Evolutionary conservation across 2,113 vertebrate genomes (phyloP).

Genomic region (Urocitellus parryii): DNA sequence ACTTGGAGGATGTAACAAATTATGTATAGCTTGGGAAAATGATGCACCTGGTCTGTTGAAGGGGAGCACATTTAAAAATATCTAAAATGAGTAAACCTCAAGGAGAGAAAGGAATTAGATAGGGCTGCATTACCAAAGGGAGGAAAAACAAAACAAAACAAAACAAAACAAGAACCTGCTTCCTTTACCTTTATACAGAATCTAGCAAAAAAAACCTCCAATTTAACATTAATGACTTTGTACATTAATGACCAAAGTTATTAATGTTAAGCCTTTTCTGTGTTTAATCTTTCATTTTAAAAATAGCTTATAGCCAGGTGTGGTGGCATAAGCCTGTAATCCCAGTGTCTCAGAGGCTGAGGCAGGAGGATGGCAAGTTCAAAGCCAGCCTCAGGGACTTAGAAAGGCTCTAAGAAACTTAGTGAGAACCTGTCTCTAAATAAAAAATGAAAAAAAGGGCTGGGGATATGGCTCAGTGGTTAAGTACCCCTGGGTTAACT

Average conservation of each 20-base stretch:
- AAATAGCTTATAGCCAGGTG: background rate
- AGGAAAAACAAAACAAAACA: background rate
- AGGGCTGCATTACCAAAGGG: constrained; percentile 19
- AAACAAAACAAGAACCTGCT: background rate
- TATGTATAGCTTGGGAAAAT: constrained; percentile 66
- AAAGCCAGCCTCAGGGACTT: too few species aligned
- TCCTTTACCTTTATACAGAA: constrained; percentile 44
- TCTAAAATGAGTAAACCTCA: constrained; percentile 29
- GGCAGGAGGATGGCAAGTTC: too few species aligned
- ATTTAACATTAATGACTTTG: background rate
- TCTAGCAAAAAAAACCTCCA: background rate
- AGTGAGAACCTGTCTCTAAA: too few species aligned
- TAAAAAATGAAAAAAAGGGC: too few species aligned
- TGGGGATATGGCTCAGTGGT: too few species aligned
- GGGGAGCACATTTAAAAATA: constrained; percentile 45
- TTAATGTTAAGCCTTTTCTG: constrained; percentile 2
- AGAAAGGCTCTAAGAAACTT: too few species aligned
- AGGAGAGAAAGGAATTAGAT: constrained; percentile 31
- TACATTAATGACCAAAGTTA: background rate
- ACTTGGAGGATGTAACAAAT: constrained; percentile 73
- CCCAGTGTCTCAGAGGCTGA: too few species aligned
- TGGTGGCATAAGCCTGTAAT: too few species aligned
- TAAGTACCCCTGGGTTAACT: too few species aligned
- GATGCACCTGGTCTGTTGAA: constrained; percentile 9
- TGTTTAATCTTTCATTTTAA: constrained; percentile 40